Conservation (phyloP, 2,113 vertebrate species). For the Glaucidium brasilianum region DNA sequence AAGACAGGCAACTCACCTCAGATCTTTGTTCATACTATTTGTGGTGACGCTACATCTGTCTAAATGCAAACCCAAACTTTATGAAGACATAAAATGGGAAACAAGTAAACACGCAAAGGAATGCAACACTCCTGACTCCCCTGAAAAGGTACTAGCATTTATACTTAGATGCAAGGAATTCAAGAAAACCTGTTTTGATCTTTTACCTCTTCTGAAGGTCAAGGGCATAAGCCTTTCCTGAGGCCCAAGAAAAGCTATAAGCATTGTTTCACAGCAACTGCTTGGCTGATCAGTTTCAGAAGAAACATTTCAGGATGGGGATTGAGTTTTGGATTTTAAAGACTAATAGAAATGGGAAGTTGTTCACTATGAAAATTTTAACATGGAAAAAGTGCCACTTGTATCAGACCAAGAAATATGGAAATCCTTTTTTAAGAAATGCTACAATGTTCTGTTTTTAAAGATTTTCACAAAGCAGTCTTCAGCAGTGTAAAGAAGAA, state of each 20-base stretch:
- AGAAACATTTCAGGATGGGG: background rate
- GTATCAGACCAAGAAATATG: background rate
- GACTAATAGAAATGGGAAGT: background rate
- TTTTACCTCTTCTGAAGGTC: background rate
- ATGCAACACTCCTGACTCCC: background rate
- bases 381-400: background rate
- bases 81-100: background rate
- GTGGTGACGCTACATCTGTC: background rate
- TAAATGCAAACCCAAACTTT: background rate
- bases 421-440: background rate
- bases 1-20: background rate
- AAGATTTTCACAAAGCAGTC: background rate
- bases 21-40: background rate
- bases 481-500: background rate
- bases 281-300: background rate
- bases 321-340: background rate
- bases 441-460: background rate
- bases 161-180: background rate
- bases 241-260: background rate
- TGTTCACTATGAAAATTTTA: background rate
- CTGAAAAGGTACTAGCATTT: background rate
- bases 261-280: background rate
- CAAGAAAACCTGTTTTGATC: background rate
- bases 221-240: background rate
- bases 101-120: background rate